A percentile compares a stretch with the other conserved stretches of the same genome.
Evolutionary conservation across 2,888 invertebrate genomes (phyloP).

Genomic region (Drosophila anomelani): DNA sequence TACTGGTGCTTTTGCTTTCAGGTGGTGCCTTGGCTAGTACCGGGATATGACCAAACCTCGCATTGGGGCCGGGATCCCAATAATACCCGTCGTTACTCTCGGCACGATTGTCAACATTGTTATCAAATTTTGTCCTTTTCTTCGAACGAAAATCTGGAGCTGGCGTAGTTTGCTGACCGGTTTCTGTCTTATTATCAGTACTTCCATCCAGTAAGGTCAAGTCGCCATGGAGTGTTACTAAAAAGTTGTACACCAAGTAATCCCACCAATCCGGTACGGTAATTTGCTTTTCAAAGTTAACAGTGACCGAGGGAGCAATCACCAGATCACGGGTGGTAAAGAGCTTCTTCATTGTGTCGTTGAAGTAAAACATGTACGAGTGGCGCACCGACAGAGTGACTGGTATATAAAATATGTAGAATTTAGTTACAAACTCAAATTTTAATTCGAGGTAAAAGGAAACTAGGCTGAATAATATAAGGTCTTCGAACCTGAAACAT

Average conservation of each 20-base stretch:
- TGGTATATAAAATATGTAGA: conserved; percentile 14
- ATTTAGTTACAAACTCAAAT: neutral
- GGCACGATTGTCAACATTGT: too few relatives aligned
- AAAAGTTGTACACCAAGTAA: conserved; percentile 55
- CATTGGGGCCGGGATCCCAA: too few relatives aligned
- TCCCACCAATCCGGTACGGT: conserved; percentile 75
- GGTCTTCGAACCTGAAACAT: neutral
- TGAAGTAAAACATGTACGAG: conserved; percentile 69
- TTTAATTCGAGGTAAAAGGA: neutral
- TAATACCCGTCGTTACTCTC: too few relatives aligned
- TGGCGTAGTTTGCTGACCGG: neutral
- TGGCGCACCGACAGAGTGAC: conserved; percentile 66
- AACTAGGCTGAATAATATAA: neutral
- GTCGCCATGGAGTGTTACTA: conserved; percentile 64
- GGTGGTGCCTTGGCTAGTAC: too few relatives aligned
- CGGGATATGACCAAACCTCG: too few relatives aligned
- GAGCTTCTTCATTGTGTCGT: conserved; percentile 62
- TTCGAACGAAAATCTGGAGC: neutral
- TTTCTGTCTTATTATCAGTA: neutral
- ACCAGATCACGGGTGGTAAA: conserved; percentile 56
- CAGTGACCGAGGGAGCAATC: conserved; percentile 52
- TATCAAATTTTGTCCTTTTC: too few relatives aligned
- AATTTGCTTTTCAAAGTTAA: conserved; percentile 58
- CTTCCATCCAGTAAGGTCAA: conserved; percentile 7
- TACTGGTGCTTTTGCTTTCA: neutral